Conservation (phyloP, 2,113 vertebrate genomes). For the Columba livia region DNA sequence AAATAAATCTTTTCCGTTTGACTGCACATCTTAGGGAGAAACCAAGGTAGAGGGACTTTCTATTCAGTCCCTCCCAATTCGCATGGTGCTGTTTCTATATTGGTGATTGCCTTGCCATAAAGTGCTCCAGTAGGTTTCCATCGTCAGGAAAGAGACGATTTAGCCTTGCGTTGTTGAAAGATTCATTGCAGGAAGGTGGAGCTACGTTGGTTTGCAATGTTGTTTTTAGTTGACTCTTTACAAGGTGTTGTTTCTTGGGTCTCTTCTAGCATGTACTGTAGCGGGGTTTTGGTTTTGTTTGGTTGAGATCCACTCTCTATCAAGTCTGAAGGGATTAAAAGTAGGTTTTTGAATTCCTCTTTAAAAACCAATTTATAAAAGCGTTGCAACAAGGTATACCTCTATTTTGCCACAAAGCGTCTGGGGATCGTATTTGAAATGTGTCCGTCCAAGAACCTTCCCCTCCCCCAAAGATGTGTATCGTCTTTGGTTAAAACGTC, state of each 20-base stretch:
- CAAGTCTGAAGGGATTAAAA: slow-evolving; percentile 74
- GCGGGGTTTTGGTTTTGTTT: slow-evolving; percentile 48
- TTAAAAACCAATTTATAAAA: slow-evolving; percentile 85
- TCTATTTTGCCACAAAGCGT: slow-evolving; percentile 92
- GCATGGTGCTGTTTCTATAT: slow-evolving; percentile 84
- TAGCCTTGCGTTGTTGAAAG: slow-evolving; percentile 67
- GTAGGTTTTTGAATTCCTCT: slow-evolving; percentile 77
- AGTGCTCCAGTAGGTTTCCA: slow-evolving; percentile 73
- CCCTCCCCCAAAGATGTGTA: slow-evolving; percentile 95
- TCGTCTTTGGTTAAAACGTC: slow-evolving; percentile 88
- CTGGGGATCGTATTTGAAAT: slow-evolving; percentile 92
- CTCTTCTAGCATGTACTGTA: slow-evolving; percentile 79
- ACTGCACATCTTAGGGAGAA: slow-evolving; percentile 75
- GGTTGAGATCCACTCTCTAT: slow-evolving; percentile 75
- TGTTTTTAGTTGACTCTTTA: slow-evolving; percentile 76
- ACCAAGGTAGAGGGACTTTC: slow-evolving; percentile 68
- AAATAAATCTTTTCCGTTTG: slow-evolving; percentile 59
- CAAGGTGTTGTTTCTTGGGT: slow-evolving; percentile 77
- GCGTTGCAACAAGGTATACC: slow-evolving; percentile 99
- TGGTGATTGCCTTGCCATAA: slow-evolving; percentile 86
- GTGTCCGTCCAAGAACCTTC: slow-evolving; percentile 86
- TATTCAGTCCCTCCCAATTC: slow-evolving; percentile 63
- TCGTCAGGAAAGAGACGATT: slow-evolving; percentile 68
- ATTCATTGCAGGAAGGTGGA: slow-evolving; percentile 75
- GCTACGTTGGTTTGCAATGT: slow-evolving; percentile 75